These are phyloP conservation scores for Neodiprion lecontei DNA, from an alignment of 1,140 invertebrate genomes.

Conservation along the genomic window DNA sequence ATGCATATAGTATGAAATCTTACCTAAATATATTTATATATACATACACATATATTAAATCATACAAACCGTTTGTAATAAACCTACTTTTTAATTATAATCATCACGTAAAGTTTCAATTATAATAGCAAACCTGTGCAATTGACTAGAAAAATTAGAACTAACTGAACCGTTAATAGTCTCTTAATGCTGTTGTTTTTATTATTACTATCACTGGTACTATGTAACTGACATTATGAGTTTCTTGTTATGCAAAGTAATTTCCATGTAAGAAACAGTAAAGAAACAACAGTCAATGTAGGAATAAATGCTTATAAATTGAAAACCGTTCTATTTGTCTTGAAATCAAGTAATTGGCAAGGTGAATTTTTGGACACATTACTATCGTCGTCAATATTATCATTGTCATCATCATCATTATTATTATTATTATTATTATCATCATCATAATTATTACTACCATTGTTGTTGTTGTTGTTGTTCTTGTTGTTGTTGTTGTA, in stretches of 20 bases:
- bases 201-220: no score
- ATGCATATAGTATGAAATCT: background rate
- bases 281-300: background rate
- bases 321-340: background rate
- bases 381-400: background rate
- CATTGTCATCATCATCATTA: background rate
- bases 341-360: background rate
- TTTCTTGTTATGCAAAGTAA: no score
- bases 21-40: background rate
- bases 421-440: background rate
- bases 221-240: no score
- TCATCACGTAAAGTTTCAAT: background rate
- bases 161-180: background rate
- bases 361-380: no score
- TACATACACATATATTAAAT: background rate
- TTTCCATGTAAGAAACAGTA: no score
- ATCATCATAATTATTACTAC: no score
- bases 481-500: no score
- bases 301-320: background rate
- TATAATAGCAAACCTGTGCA: background rate
- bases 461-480: no score
- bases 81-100: background rate
- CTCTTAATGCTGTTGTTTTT: no score
- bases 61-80: background rate
- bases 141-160: background rate